Evolutionary conservation across 2,113 vertebrate species (phyloP).

Genomic region (Phalacrocorax aristotelis): DNA sequence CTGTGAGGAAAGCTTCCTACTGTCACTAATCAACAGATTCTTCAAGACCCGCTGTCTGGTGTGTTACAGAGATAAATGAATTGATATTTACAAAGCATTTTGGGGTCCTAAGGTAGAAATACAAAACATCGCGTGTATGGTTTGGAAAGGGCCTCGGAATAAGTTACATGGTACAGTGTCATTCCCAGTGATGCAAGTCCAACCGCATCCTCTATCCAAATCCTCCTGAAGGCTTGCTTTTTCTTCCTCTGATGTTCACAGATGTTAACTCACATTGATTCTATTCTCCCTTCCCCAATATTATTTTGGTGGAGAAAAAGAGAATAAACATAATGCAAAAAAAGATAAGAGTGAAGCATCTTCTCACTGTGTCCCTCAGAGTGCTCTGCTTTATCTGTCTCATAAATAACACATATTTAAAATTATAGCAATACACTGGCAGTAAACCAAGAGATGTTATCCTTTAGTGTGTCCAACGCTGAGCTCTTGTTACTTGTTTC

Average conservation of each 20-base stretch:
- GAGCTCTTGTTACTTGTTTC: background rate
- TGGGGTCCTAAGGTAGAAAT: background rate
- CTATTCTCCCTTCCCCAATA: background rate
- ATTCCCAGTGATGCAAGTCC: constrained; percentile 6
- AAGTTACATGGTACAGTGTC: background rate
- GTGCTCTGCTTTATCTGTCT: background rate
- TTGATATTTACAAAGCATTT: background rate
- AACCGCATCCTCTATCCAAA: constrained; percentile 20
- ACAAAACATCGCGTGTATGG: background rate
- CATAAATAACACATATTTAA: background rate
- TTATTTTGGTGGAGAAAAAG: background rate
- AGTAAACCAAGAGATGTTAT: background rate
- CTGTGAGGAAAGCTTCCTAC: constrained; percentile 37
- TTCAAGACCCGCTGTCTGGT: background rate
- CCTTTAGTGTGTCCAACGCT: background rate
- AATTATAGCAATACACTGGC: background rate
- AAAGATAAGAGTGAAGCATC: background rate
- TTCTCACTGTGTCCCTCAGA: background rate
- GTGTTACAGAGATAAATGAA: background rate
- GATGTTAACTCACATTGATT: background rate
- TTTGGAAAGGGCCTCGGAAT: constrained; percentile 23
- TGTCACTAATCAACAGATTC: constrained; percentile 43
- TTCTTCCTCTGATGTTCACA: background rate
- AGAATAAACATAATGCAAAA: background rate
- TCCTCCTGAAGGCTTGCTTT: background rate